These are phyloP conservation scores for Drosophila nannoptera DNA, from an alignment of 1,140 invertebrate genomes.

Conservation along the genomic window DNA sequence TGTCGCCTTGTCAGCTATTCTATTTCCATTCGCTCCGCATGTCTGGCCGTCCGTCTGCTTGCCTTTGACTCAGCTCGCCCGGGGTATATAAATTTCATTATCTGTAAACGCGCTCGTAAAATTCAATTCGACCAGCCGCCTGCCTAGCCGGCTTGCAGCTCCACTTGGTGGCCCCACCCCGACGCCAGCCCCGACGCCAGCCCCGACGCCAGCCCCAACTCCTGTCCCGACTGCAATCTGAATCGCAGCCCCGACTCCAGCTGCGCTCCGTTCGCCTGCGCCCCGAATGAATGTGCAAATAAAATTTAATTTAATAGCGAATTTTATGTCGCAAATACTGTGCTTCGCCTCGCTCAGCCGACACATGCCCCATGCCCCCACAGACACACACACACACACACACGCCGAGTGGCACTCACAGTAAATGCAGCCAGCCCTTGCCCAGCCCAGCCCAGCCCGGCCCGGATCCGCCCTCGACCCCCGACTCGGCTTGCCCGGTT, in stretches of 20 bases:
- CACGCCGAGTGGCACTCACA: not conserved
- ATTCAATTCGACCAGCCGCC: slow-evolving; percentile 40
- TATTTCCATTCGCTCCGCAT: not conserved
- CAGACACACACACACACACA: not conserved
- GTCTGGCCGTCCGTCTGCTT: not conserved
- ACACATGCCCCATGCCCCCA: not conserved
- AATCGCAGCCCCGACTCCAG: too few species aligned
- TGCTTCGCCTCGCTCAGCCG: slow-evolving; percentile 39
- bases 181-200: too few species aligned
- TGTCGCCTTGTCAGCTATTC: not conserved
- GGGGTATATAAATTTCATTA: slow-evolving; percentile 68
- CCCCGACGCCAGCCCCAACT: too few species aligned
- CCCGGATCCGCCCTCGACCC: too few species aligned
- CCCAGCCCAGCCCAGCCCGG: not conserved
- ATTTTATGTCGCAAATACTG: slow-evolving; percentile 74
- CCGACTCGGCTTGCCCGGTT: slow-evolving; percentile 39
- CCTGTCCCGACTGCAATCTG: too few species aligned
- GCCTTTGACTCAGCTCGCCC: not conserved
- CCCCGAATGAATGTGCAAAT: slow-evolving; percentile 69
- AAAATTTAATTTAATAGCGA: slow-evolving; percentile 74
- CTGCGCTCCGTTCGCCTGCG: too few species aligned
- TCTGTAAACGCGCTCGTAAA: slow-evolving; percentile 72
- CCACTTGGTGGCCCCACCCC: slow-evolving; percentile 1
- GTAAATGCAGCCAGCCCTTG: not conserved
- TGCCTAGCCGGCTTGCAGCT: not conserved